phyloP scores from a whole-genome alignment of 1,140 invertebrate genomes.

The Macrocentrus cingulum region DNA sequence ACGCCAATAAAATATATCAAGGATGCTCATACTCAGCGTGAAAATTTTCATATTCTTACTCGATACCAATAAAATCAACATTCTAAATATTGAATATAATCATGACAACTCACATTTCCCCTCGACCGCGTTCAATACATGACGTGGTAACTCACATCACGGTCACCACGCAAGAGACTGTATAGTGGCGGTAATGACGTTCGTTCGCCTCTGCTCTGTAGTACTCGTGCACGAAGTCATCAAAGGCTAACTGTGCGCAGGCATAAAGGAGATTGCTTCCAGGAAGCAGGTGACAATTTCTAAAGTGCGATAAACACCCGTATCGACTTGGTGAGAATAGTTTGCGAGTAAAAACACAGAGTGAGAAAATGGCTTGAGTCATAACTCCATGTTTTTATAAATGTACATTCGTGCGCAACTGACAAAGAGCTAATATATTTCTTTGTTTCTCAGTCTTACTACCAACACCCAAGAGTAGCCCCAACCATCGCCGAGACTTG shows the following conservation, averaged over 20 bases:
- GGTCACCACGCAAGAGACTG: too few relatives aligned
- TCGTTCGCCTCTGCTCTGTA: too few relatives aligned
- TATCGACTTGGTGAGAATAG: not conserved
- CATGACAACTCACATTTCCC: too few relatives aligned
- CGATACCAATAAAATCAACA: too few relatives aligned
- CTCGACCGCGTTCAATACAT: too few relatives aligned
- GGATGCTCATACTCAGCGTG: not conserved
- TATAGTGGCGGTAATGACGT: too few relatives aligned
- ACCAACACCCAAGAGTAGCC: not conserved
- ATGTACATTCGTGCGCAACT: not conserved
- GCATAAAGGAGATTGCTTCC: not conserved
- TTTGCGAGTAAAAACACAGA: not conserved
- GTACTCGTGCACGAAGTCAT: too few relatives aligned
- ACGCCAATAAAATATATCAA: conserved; percentile 6
- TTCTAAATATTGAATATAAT: too few relatives aligned
- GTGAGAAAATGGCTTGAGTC: conserved; percentile 1
- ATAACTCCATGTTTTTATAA: not conserved
- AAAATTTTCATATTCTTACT: not conserved
- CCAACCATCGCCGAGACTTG: too few relatives aligned
- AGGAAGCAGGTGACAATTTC: conserved; percentile 17
- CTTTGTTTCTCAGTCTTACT: not conserved
- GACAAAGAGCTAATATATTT: not conserved
- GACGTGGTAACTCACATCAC: too few relatives aligned
- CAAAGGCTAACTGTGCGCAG: too few relatives aligned
- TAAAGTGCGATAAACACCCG: conserved; percentile 16